Conservation (phyloP, 2,797 vertebrate species). For the Acrocephalus scirpaceus region DNA sequence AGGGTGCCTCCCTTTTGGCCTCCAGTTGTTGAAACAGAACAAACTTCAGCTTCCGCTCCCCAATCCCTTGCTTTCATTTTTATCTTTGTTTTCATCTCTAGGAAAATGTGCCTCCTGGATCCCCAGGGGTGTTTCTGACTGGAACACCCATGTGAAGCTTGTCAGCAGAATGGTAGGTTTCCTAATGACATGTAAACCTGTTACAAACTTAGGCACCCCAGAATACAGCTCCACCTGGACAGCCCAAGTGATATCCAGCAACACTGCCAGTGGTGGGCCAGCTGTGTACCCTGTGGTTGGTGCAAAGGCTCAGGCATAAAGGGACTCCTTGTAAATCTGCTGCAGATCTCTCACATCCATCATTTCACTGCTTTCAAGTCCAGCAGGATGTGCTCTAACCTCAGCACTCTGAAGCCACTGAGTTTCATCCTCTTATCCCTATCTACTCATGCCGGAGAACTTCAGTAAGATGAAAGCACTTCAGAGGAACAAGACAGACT, state of each 20-base stretch:
- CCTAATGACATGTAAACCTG: neutral
- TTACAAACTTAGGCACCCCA: neutral
- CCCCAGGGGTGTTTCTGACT: neutral
- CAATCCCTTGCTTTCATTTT: neutral
- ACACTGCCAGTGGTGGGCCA: fast-evolving
- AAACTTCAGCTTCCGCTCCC: neutral
- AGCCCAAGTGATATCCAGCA: neutral
- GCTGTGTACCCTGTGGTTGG: fast-evolving
- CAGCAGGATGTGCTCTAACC: neutral
- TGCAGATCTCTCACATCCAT: neutral
- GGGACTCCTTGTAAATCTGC: neutral
- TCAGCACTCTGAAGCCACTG: neutral
- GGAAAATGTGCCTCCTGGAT: neutral
- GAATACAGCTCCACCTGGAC: neutral
- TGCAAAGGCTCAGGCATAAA: neutral
- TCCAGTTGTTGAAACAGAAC: neutral
- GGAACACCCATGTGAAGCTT: neutral
- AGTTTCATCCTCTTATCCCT: neutral
- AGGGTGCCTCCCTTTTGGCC: neutral
- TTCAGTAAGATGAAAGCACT: conserved; percentile 22
- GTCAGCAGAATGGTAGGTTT: neutral
- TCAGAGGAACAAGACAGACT: neutral
- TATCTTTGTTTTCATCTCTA: neutral
- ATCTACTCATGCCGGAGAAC: neutral
- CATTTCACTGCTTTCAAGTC: neutral